Base-by-base conservation (phyloP, 2,797 vertebrate genomes). In the Chelmon rostratus region DNA sequence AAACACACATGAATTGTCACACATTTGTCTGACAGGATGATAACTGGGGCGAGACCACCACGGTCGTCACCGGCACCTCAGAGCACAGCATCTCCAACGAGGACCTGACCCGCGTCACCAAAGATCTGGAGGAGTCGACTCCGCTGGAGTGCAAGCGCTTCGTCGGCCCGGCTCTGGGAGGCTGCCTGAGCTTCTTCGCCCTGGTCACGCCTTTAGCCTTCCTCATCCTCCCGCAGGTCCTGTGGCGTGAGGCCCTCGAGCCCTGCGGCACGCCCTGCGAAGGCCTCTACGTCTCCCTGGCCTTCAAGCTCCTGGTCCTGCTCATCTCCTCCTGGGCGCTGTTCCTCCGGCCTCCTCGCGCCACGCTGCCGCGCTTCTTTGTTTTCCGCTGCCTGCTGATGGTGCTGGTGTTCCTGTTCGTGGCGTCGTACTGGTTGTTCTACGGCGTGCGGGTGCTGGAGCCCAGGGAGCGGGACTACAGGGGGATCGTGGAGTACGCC, bases 21-120 rank as follows among this genome's bases (percentile, higher is more conserved):
- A n/a, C n/a, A n/a, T n/a, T n/a, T n/a, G n/a, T n/a, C n/a, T 2
- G 9, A 12, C 78, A 98, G 97, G 97, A 98, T 0, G 97, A 98
- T 89, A 98, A 98, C 95, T 98, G 97, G 97, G 97, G 97, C 0
- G 97, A 98, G 91, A 98, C 97, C 11, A 98, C 97, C 35, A 98
- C 97, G 0, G 97, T 98, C 2, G 97, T 98, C 78, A 98, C 97
- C 0, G 97, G 97, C 54, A 98, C 97, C 0, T 98, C 97, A 0
- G 97, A 97, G 77, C 97, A 97, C 96, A 98, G 97, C 92, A 95
- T 97, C 91, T 98, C 97, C 0, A 97, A 98, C 0, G 97, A 98
- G 92, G 97, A 98, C 95, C 93, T 98, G 89, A 96, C 96, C 0
- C 96, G 97, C 53, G 94, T 97, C 85, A 88, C 97, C 93, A 97